A percentile compares a stretch with the other conserved stretches of the same genome.
phyloP scores from a whole-genome alignment of 2,888 invertebrate species.

The Heliconius ethilla region DNA sequence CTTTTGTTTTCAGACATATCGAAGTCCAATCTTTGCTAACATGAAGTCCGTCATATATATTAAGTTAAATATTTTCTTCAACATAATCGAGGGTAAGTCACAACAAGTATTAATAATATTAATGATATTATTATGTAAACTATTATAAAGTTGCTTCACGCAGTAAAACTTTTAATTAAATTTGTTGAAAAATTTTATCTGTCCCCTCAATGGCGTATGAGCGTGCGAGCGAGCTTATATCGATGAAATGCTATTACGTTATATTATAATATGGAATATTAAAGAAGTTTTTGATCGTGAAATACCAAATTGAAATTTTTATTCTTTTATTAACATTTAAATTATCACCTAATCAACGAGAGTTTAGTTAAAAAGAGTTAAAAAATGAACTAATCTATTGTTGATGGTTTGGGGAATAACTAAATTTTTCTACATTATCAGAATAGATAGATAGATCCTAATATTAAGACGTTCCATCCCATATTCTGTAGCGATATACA shows the following conservation, averaged over 20 bases:
- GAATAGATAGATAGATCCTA: too few relatives aligned
- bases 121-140: background rate
- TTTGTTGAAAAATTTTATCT: slow-evolving; percentile 20
- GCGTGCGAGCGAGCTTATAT: slow-evolving; percentile 16
- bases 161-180: slow-evolving; percentile 24
- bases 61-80: background rate
- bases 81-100: slow-evolving; percentile 2
- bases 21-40: background rate
- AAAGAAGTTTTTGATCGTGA: slow-evolving; percentile 7
- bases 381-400: background rate
- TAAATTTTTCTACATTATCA: too few relatives aligned
- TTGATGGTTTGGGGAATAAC: background rate
- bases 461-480: too few relatives aligned
- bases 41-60: background rate
- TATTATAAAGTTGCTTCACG: background rate
- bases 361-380: background rate
- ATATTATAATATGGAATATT: slow-evolving; percentile 20
- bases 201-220: slow-evolving; percentile 14
- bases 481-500: too few relatives aligned
- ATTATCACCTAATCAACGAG: background rate
- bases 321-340: slow-evolving; percentile 10
- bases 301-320: slow-evolving; percentile 34
- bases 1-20: background rate
- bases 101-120: background rate
- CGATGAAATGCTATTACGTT: slow-evolving; percentile 15